Conservation (phyloP, 2,888 invertebrate genomes). For the Dryococelus australis region DNA sequence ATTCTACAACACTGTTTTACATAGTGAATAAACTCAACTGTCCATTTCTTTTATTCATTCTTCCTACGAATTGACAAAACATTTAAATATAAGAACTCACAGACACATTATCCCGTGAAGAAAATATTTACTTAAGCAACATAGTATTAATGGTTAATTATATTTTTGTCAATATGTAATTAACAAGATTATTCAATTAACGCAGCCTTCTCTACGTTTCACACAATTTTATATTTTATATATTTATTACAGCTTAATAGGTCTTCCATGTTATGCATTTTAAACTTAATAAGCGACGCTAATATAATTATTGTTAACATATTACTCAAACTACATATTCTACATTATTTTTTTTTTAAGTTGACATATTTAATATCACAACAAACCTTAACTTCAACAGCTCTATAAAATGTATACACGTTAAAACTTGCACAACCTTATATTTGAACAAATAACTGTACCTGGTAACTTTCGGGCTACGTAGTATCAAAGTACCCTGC, state of each 20-base stretch:
- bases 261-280: background rate
- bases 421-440: conserved; percentile 11
- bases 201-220: background rate
- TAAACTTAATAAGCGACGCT: background rate
- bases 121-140: background rate
- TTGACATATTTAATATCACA: conserved; percentile 1
- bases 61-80: background rate
- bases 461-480: conserved; percentile 8
- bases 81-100: background rate
- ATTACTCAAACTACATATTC: background rate
- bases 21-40: background rate
- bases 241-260: background rate
- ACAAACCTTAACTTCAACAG: background rate
- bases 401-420: conserved; percentile 16
- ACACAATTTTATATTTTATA: background rate
- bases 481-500: background rate
- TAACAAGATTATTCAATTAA: background rate
- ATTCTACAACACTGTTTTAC: background rate
- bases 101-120: background rate
- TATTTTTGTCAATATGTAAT: background rate
- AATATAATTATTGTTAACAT: background rate
- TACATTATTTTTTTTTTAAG: background rate
- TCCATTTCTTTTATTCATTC: background rate
- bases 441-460: background rate
- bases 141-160: background rate